phyloP scores from a whole-genome alignment of 2,797 vertebrate species.

The Bucorvus abyssinicus region DNA sequence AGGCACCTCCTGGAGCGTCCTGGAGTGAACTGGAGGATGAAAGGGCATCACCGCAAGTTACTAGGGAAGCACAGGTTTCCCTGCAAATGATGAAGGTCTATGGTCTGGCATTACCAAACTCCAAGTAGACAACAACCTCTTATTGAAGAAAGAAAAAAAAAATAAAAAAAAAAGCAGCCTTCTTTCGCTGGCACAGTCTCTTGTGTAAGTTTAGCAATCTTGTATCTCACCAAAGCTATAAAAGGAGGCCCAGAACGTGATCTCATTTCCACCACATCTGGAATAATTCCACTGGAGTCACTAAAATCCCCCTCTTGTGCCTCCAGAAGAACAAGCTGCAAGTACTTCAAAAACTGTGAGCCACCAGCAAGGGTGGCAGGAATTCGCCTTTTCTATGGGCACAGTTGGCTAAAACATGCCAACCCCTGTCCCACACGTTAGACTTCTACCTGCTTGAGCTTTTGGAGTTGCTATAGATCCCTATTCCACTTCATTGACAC shows the following conservation, averaged over 20 bases:
- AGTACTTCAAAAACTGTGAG: neutral
- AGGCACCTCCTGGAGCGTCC: neutral
- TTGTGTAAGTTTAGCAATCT: neutral
- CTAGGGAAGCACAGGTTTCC: neutral
- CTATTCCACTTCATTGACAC: neutral
- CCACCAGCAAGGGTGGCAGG: neutral
- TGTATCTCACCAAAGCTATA: neutral
- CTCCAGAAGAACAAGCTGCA: neutral
- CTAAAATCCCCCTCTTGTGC: neutral
- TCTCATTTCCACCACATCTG: constrained; percentile 25
- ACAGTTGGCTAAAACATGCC: neutral
- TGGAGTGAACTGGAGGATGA: neutral
- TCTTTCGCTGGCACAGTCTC: neutral
- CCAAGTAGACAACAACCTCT: neutral
- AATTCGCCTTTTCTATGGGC: neutral
- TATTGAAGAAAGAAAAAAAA: rapidly evolving
- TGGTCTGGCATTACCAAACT: neutral
- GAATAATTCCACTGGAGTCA: neutral
- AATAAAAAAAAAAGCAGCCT: neutral
- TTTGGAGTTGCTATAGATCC: neutral
- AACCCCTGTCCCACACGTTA: neutral
- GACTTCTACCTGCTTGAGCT: neutral
- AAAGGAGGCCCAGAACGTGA: neutral
- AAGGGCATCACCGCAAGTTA: neutral
- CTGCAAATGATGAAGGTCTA: neutral